phyloP scores from a whole-genome alignment of 2,113 vertebrate species.

The Eublepharis macularius region DNA sequence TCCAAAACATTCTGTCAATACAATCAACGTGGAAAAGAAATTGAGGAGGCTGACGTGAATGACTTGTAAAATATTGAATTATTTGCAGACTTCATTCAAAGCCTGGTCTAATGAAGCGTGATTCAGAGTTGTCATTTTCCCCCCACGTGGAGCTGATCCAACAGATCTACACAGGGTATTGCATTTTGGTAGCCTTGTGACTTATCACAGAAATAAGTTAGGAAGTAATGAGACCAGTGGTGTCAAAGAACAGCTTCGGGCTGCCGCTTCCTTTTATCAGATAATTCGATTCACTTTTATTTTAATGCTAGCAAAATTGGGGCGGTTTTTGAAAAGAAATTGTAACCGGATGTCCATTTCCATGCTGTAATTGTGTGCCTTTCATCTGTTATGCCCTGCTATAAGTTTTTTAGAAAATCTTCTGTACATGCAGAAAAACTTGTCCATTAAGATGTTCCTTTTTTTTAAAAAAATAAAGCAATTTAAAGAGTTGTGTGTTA shows the following conservation, averaged over 20 bases:
- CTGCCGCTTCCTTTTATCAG: not conserved
- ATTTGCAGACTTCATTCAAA: constrained; percentile 28
- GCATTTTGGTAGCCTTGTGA: not conserved
- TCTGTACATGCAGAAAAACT: no score
- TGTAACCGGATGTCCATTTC: no score
- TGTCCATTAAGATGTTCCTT: no score
- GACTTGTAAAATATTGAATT: not conserved
- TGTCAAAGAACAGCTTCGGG: not conserved
- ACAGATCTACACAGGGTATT: constrained; percentile 1
- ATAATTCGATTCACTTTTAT: not conserved
- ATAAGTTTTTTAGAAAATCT: no score
- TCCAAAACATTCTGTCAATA: not conserved
- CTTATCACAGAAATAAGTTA: not conserved
- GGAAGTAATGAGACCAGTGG: not conserved
- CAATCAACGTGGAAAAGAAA: not conserved
- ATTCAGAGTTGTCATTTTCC: not conserved
- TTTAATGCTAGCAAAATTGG: not conserved
- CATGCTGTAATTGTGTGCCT: no score
- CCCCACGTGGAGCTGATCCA: not conserved
- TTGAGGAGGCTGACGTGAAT: not conserved
- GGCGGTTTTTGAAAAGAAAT: no score
- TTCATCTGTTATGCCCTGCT: no score
- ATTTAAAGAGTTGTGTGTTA: no score
- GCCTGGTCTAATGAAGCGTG: not conserved
- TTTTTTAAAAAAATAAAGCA: no score